phyloP scores from a whole-genome alignment of 1,140 invertebrate species.

The Ditylenchus dipsaci region DNA sequence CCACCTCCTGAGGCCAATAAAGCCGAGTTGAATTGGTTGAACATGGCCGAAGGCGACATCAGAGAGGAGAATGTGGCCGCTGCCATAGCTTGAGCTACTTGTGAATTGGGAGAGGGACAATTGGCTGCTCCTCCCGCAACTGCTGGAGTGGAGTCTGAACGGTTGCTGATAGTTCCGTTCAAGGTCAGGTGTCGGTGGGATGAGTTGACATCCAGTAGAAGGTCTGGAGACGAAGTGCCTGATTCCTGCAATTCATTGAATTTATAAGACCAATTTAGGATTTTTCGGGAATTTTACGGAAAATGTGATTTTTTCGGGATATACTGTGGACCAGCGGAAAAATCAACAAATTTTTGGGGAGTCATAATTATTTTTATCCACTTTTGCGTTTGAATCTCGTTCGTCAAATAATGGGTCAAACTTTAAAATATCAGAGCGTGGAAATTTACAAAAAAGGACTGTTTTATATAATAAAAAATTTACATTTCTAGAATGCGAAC shows the following conservation, averaged over 20 bases:
- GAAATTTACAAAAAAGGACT: too few species aligned
- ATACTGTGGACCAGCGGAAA: too few species aligned
- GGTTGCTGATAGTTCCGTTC: not conserved
- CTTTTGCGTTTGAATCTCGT: too few species aligned
- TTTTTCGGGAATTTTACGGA: too few species aligned
- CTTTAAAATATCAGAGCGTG: too few species aligned
- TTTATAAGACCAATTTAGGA: not conserved
- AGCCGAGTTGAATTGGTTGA: constrained; percentile 5
- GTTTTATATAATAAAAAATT: too few species aligned
- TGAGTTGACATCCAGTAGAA: constrained; percentile 17
- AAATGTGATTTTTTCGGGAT: too few species aligned
- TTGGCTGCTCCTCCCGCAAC: too few species aligned
- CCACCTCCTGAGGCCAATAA: constrained; percentile 3
- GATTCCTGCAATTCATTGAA: constrained; percentile 33
- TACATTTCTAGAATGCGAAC: too few species aligned
- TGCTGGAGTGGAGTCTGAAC: not conserved
- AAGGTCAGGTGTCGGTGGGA: not conserved
- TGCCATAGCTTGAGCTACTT: not conserved
- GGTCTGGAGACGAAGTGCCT: constrained; percentile 38
- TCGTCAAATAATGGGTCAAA: too few species aligned
- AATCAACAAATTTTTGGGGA: too few species aligned
- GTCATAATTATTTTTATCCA: too few species aligned
- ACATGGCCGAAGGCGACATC: constrained; percentile 3
- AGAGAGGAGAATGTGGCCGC: not conserved
- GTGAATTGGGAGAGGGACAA: not conserved